Conservation (phyloP, 2,888 invertebrate genomes). For the Ommatoiulus sabulosus region DNA sequence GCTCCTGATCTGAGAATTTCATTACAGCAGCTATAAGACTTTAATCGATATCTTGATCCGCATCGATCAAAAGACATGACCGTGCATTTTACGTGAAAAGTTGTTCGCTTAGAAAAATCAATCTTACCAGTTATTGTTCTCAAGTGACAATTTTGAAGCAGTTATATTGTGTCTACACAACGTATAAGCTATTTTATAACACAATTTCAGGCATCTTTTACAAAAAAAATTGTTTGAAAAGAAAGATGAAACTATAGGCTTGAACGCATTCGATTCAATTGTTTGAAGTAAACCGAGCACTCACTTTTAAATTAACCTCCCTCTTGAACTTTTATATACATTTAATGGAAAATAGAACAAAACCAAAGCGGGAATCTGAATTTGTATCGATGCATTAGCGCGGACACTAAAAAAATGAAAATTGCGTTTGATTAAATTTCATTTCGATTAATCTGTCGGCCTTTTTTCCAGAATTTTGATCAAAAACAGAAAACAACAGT, state of each 20-base stretch:
- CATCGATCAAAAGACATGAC: constrained; percentile 20
- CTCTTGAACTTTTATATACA: too few species aligned
- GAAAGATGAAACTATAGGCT: neutral
- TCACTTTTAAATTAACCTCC: too few species aligned
- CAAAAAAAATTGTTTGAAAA: neutral
- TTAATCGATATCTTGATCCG: constrained; percentile 13
- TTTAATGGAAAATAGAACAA: too few species aligned
- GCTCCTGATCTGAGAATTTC: neutral
- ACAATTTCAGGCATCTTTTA: neutral
- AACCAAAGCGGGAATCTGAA: too few species aligned
- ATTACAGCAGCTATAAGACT: neutral
- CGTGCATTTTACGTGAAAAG: neutral
- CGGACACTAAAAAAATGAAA: too few species aligned
- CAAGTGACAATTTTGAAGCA: neutral
- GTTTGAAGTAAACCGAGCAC: too few species aligned
- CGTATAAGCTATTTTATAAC: neutral
- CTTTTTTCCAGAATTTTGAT: too few species aligned
- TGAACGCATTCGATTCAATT: too few species aligned
- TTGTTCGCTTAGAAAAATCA: neutral
- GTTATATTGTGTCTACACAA: neutral
- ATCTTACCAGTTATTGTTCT: neutral
- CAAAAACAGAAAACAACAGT: too few species aligned
- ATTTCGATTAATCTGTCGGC: too few species aligned
- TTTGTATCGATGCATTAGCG: too few species aligned
- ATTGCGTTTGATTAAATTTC: too few species aligned